Conservation (phyloP, 2,797 vertebrate genomes). For the Phoebastria nigripes region DNA sequence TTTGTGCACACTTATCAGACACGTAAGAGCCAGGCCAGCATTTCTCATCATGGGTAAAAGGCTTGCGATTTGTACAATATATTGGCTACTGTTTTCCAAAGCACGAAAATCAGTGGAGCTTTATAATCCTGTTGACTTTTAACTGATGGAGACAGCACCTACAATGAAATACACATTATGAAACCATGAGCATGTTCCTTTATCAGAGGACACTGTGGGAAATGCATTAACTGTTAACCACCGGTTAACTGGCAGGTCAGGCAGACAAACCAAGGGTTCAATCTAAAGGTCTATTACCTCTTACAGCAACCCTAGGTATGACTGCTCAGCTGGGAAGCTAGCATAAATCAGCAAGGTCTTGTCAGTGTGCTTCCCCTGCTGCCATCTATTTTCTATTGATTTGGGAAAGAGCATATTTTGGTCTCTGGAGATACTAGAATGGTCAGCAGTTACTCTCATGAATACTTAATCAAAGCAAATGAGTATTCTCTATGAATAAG, state of each 20-base stretch:
- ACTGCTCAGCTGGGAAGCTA: neutral
- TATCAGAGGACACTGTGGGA: conserved; percentile 8
- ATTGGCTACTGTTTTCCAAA: neutral
- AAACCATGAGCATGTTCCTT: neutral
- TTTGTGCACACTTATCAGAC: conserved; percentile 13
- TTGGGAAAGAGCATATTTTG: neutral
- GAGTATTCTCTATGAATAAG: neutral
- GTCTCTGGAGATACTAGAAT: neutral
- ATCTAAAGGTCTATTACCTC: neutral
- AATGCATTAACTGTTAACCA: conserved; percentile 52
- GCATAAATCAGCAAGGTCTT: neutral
- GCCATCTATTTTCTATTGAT: neutral
- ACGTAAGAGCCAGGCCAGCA: conserved; percentile 29
- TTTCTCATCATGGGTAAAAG: neutral
- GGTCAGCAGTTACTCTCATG: neutral
- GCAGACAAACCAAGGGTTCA: conserved; percentile 12
- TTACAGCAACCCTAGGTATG: neutral
- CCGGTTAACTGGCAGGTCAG: conserved; percentile 15
- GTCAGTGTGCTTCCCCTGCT: neutral
- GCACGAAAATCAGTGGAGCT: neutral
- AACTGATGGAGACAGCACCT: neutral
- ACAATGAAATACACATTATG: neutral
- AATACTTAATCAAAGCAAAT: neutral
- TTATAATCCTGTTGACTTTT: neutral
- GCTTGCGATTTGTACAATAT: neutral